Base-by-base conservation (phyloP, 2,113 vertebrate species). In the Melanerpes formicivorus region DNA sequence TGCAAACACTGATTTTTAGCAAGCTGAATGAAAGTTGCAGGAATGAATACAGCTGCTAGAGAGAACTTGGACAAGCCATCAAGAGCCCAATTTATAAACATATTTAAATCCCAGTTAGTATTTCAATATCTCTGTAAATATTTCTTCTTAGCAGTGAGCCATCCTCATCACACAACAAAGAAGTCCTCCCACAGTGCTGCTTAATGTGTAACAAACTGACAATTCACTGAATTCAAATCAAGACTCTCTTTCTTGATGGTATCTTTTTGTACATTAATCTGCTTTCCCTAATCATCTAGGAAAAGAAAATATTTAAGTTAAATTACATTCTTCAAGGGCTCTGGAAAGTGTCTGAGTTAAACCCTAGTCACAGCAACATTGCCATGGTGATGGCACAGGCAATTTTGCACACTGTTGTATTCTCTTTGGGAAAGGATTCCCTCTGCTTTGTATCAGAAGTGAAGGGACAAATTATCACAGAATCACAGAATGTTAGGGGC, bases 121-220 rank as follows among this genome's bases (percentile, higher is more conserved):
- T 83, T 93, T 91, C 72, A 83, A 19, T 80, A 87, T 83, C 56
- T 82, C 60, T 91, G 56, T 71, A 93, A 89, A 93, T 85, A 75
- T 63, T 95, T 67, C 60, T 80, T 80, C 60, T 77, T 94, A 93
- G 87, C 56, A 83, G 69, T 0, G 1, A 87, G 59, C 21, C 42
- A 62, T 87, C 89, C 73, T 74, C 91, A 94, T 87, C 83, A 77
- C 16, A 84, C 50, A 93, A 81, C 25, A 89, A 93, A 90, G 18
- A 40, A 70, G 64, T 90, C 30, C 12, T 86, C 86, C 50, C 60
- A 80, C 27, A 44, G 52, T 86, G 77, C 64, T 85, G 67, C 63
- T 77, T 66, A 80, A 74, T 69, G 14, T 56, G 77, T 59, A 40
- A 42, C 55, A 94, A 90, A 14, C 30, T 86, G 29, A 73, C 16